These are phyloP conservation scores for Malurus leucopterus DNA, from an alignment of 2,797 vertebrate species.

Conservation along the genomic window DNA sequence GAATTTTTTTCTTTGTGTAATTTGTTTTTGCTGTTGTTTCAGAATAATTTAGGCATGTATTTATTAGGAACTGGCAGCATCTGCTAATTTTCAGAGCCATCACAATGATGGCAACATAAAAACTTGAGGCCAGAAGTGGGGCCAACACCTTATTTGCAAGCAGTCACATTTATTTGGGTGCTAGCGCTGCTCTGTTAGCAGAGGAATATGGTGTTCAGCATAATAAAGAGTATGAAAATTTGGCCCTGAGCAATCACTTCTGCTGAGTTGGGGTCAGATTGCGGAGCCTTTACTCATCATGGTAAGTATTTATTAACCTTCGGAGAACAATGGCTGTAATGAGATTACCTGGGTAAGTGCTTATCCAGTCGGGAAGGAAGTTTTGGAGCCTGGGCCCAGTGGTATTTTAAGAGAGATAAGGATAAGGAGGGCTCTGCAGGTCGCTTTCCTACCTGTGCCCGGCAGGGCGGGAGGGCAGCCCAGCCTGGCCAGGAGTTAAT, in stretches of 20 bases:
- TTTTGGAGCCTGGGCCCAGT: not conserved
- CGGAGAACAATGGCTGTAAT: constrained; percentile 29
- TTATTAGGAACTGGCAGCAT: constrained; percentile 29
- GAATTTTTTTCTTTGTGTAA: not conserved
- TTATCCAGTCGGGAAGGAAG: not conserved
- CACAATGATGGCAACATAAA: not conserved
- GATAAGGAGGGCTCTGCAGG: not conserved
- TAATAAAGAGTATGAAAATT: not conserved
- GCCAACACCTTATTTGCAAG: constrained; percentile 26
- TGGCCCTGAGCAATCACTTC: constrained; percentile 38
- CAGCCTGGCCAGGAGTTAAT: not conserved
- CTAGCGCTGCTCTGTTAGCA: not conserved
- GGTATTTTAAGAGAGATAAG: not conserved
- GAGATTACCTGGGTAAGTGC: constrained; percentile 25
- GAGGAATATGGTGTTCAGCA: not conserved
- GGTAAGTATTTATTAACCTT: constrained; percentile 48
- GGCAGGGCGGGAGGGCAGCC: not conserved
- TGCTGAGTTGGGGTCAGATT: not conserved
- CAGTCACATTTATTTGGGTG: constrained; percentile 7
- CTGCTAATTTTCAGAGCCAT: constrained; percentile 53
- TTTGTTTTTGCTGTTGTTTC: constrained; percentile 26
- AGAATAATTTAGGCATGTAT: constrained; percentile 11
- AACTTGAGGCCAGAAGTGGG: constrained; percentile 14
- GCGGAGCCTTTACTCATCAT: constrained; percentile 38
- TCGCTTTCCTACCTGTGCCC: not conserved